Base-by-base conservation (phyloP, 1,140 invertebrate species). In the Drosophila leontia region DNA sequence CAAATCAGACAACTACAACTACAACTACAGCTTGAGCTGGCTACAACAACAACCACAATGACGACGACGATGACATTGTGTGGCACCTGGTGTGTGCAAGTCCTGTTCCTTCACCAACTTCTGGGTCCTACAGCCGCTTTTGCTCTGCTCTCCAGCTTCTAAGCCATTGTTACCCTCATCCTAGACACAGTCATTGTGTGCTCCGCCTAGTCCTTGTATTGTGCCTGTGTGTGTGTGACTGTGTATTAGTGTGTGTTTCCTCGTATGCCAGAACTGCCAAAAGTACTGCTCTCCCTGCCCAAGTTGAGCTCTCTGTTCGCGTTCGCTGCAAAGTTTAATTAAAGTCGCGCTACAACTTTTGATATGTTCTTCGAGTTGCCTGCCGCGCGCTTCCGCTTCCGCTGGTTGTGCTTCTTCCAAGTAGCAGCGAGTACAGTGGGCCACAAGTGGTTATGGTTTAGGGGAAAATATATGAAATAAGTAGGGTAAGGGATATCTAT, bases 341-440 rank as follows among this genome's bases (percentile, higher is more conserved):
- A 88, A 88, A 88, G 84, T 90, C 84, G 85, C 84, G 84, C 85
- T 68, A 88, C 84, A 88, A 88, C 84, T 88, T 88, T 90, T 88
- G 84, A 88, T 88, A 88, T 88, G 84, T 88, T 88, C 84, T 78
- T 75, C 53, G 85, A 87, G 80, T 72, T 87, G 76, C 76, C 84
- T 88, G 77, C 82, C 83, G 62, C 83, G 65, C 65, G 45, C 70
- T 82, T 88, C 85, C 85, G 83, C 55, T 86, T 86, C 79, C 82
- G 71, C 59, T 75, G 51, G 71, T 61, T 56, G 47, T 56, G 42
- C 57, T 74, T 41, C 81, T 51, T 41, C 62, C 45, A 67, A 55
- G 62, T 57, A 48, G 45, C 75, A 67, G 53, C 37, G 32, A 35
- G 45, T 15, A 79, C 83, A 72, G 62, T 87, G 79, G 79, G 50